These are phyloP conservation scores for Anabacerthia variegaticeps DNA, from an alignment of 2,797 vertebrate genomes.

Conservation along the genomic window DNA sequence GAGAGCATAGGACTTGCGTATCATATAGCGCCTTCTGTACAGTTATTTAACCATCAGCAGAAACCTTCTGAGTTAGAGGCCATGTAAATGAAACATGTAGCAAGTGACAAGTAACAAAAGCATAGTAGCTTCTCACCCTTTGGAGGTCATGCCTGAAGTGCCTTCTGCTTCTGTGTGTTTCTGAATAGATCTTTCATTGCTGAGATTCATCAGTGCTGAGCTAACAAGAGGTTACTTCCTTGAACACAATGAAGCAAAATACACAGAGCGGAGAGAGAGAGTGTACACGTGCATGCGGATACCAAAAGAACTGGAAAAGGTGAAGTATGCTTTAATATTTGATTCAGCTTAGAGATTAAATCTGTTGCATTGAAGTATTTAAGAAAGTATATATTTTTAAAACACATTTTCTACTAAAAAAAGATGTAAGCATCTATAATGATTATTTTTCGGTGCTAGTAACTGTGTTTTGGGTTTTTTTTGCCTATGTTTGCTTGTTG, in stretches of 20 bases:
- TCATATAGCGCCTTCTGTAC: background rate
- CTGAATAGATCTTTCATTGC: constrained; percentile 86
- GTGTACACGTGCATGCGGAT: constrained; percentile 98
- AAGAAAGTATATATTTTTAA: background rate
- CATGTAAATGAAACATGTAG: background rate
- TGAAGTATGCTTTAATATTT: constrained; percentile 52
- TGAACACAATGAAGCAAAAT: constrained; percentile 98
- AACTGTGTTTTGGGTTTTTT: background rate
- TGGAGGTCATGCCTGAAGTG: background rate
- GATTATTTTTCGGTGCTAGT: background rate
- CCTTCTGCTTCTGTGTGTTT: constrained; percentile 49
- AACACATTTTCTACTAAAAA: background rate
- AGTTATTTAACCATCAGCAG: background rate
- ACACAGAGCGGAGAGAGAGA: constrained; percentile 91
- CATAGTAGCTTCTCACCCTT: background rate
- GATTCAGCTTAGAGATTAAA: background rate
- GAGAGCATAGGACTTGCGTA: background rate
- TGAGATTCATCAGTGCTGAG: constrained; percentile 92
- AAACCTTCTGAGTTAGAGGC: background rate
- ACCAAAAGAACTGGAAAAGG: constrained; percentile 97
- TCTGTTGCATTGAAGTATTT: background rate
- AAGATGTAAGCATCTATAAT: background rate
- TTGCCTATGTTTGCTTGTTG: background rate
- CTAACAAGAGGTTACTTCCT: constrained; percentile 98
- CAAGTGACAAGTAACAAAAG: background rate